Evolutionary conservation across 2,113 vertebrate species (phyloP).

Genomic region (Canis aureus): DNA sequence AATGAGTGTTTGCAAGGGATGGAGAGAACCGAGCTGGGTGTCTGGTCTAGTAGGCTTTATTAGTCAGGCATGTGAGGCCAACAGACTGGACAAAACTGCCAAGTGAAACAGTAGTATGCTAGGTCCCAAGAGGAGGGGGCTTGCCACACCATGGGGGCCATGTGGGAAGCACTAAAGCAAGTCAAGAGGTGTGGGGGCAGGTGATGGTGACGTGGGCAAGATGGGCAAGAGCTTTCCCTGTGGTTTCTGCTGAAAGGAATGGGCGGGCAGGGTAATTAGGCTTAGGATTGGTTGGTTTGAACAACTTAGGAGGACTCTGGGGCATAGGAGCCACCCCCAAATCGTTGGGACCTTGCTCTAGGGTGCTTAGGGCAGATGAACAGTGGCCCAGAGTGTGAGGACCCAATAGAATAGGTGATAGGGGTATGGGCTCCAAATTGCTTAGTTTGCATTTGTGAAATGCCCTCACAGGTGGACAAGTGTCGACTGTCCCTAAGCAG

Average conservation of each 20-base stretch:
- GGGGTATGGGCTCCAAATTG: accelerated
- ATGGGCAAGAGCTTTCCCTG: too few relatives aligned
- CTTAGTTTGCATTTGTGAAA: background rate
- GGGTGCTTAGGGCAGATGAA: too few relatives aligned
- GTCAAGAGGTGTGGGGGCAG: accelerated
- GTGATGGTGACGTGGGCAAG: accelerated
- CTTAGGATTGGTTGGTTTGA: background rate
- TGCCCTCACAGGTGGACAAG: accelerated
- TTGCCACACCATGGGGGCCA: accelerated
- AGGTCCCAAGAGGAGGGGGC: background rate
- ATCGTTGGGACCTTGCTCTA: too few relatives aligned
- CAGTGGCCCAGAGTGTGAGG: background rate
- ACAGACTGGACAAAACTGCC: accelerated
- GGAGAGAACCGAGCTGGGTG: background rate
- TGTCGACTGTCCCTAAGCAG: background rate
- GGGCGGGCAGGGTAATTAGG: accelerated
- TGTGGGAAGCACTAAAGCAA: accelerated
- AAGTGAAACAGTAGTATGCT: background rate
- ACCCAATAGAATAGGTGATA: accelerated
- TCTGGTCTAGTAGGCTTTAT: background rate
- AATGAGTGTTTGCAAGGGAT: accelerated
- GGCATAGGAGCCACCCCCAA: accelerated
- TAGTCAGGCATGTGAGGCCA: background rate
- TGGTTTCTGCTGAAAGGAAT: background rate
- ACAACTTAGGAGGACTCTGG: background rate